Percentiles rank a stretch among this genome's conserved stretches.
Conservation (phyloP, 1,140 invertebrate genomes). For the Drosophila parabipectinata region DNA sequence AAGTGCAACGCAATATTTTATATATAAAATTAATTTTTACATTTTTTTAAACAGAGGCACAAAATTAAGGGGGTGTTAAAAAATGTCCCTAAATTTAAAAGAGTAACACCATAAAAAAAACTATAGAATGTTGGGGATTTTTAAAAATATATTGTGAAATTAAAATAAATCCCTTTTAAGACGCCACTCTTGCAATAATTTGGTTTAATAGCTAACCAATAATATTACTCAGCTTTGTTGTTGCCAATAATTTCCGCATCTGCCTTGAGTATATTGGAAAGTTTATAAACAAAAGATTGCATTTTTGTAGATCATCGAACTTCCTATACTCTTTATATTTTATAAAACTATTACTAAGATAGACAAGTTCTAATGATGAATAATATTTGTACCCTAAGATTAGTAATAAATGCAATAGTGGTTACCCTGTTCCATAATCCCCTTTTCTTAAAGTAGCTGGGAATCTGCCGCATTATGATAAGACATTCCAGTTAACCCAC, state of each 20-base stretch:
- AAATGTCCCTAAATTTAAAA: no score
- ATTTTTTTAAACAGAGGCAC: neutral
- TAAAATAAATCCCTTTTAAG: neutral
- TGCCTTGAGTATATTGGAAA: slow-evolving; percentile 26
- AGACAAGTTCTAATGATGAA: no score
- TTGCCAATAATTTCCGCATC: slow-evolving; percentile 26
- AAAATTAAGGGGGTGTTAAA: neutral
- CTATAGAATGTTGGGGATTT: no score
- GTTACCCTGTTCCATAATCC: neutral
- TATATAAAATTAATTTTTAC: neutral
- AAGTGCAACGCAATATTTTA: slow-evolving; percentile 47
- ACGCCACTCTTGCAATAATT: neutral
- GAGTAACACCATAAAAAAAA: no score
- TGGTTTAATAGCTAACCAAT: slow-evolving; percentile 6
- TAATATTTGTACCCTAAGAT: no score
- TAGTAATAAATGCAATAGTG: neutral
- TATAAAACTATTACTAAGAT: neutral
- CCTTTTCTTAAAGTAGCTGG: neutral
- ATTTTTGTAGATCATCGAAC: neutral
- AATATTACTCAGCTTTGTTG: slow-evolving; percentile 21
- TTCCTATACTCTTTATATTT: neutral
- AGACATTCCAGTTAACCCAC: slow-evolving; percentile 38
- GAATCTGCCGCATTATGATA: slow-evolving; percentile 15
- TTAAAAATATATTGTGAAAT: neutral
- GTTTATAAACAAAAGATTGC: slow-evolving; percentile 5